These are phyloP conservation scores for Trachymyrmex cornetzi DNA, from an alignment of 1,140 invertebrate genomes.

Conservation along the genomic window DNA sequence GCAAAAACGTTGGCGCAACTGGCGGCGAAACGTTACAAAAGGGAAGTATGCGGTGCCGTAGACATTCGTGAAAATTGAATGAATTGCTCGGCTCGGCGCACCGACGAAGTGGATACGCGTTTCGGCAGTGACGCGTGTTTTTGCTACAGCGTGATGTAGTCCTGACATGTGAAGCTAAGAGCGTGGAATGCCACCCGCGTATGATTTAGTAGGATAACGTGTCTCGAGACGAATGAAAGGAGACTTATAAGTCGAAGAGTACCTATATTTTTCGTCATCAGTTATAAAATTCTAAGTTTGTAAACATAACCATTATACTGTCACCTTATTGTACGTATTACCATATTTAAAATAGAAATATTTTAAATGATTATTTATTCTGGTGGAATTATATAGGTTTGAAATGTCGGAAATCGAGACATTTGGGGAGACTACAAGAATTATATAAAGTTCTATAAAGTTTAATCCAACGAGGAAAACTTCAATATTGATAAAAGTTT, in stretches of 20 bases:
- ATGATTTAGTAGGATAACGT: slow-evolving; percentile 43
- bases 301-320: background rate
- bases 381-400: background rate
- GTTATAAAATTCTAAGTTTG: background rate
- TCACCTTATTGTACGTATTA: background rate
- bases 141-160: slow-evolving; percentile 41
- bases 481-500: slow-evolving; percentile 26
- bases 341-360: background rate
- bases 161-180: slow-evolving; percentile 46
- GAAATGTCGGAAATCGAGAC: background rate
- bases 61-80: slow-evolving; percentile 62
- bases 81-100: slow-evolving; percentile 46
- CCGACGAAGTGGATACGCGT: slow-evolving; percentile 46
- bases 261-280: slow-evolving; percentile 7
- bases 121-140: slow-evolving; percentile 59
- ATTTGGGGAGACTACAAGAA: background rate
- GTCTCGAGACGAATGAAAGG: slow-evolving; percentile 22
- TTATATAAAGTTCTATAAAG: slow-evolving; percentile 17
- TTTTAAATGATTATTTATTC: background rate
- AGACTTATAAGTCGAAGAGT: slow-evolving; percentile 16
- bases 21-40: slow-evolving; percentile 52
- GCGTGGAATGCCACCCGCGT: slow-evolving; percentile 8
- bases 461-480: background rate
- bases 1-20: slow-evolving; percentile 51
- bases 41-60: slow-evolving; percentile 24